Percentiles rank a stretch among this genome's conserved stretches.
Conservation (phyloP, 2,113 vertebrate genomes). For the Anolis sagrei region DNA sequence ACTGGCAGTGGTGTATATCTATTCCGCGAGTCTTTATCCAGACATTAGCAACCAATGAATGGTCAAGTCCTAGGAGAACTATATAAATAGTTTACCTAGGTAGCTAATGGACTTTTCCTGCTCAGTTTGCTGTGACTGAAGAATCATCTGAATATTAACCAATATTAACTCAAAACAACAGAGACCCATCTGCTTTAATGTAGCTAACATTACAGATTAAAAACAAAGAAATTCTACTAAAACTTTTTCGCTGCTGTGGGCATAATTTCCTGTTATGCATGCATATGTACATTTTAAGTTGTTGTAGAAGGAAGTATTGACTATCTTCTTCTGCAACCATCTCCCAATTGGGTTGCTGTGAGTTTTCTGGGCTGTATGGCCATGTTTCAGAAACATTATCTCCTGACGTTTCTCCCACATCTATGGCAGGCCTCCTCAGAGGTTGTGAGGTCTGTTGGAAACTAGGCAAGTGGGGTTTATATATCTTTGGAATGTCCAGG, state of each 20-base stretch:
- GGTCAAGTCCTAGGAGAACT: background rate
- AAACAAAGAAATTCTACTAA: slow-evolving; percentile 44
- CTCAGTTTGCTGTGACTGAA: slow-evolving; percentile 21
- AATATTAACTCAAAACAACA: slow-evolving; percentile 6
- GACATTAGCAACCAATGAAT: slow-evolving; percentile 8
- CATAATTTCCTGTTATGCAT: too few relatives aligned
- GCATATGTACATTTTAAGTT: too few relatives aligned
- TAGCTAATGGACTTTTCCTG: slow-evolving; percentile 6
- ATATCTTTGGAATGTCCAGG: too few relatives aligned
- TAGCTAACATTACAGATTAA: slow-evolving; percentile 13
- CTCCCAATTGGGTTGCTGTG: too few relatives aligned
- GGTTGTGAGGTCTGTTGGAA: too few relatives aligned
- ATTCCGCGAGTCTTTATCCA: background rate
- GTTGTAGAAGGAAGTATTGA: too few relatives aligned
- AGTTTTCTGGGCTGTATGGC: too few relatives aligned
- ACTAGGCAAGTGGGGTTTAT: too few relatives aligned
- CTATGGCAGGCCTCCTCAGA: too few relatives aligned
- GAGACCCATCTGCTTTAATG: slow-evolving; percentile 54
- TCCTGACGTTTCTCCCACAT: too few relatives aligned
- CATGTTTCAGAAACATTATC: too few relatives aligned
- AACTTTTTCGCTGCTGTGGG: background rate
- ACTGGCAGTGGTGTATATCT: background rate
- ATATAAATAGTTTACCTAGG: background rate
- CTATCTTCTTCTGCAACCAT: too few relatives aligned
- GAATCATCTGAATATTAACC: slow-evolving; percentile 20